Evolutionary conservation across 53 echinoderm and acorn worm genomes (phyloP).

Genomic region (Paracentrotus lividus): DNA sequence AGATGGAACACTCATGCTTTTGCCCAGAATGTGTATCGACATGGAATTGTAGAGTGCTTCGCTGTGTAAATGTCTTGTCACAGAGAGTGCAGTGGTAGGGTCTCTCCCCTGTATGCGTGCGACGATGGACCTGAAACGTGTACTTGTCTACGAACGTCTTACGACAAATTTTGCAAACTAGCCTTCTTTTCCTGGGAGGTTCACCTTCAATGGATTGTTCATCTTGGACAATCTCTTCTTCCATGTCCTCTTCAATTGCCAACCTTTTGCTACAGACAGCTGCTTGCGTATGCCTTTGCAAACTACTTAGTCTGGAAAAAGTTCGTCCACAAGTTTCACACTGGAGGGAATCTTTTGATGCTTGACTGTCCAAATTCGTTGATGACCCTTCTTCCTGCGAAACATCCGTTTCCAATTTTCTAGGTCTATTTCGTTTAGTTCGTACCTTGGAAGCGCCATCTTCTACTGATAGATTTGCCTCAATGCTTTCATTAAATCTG

Average conservation of each 20-base stretch:
- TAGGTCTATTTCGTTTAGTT: not conserved
- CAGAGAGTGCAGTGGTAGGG: conserved; percentile 67
- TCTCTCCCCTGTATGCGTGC: conserved; percentile 61
- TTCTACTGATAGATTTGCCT: not conserved
- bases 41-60: conserved; percentile 61
- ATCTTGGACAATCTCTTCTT: not conserved
- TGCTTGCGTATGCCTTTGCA: conserved; percentile 18
- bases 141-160: conserved; percentile 66
- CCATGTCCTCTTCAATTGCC: not conserved
- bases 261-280: not conserved
- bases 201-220: not conserved
- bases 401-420: not conserved
- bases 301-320: conserved; percentile 47
- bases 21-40: conserved; percentile 62
- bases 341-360: not conserved
- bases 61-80: conserved; percentile 57
- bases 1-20: conserved; percentile 59
- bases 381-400: not conserved
- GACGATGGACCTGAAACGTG: conserved; percentile 35
- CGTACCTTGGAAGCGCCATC: not conserved
- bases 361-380: not conserved
- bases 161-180: conserved; percentile 44
- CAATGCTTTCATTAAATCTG: not conserved
- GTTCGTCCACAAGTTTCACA: conserved; percentile 15
- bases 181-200: conserved; percentile 3